Evolutionary conservation across 2,113 vertebrate genomes (phyloP).

Genomic region (Cranoglanis bouderius): DNA sequence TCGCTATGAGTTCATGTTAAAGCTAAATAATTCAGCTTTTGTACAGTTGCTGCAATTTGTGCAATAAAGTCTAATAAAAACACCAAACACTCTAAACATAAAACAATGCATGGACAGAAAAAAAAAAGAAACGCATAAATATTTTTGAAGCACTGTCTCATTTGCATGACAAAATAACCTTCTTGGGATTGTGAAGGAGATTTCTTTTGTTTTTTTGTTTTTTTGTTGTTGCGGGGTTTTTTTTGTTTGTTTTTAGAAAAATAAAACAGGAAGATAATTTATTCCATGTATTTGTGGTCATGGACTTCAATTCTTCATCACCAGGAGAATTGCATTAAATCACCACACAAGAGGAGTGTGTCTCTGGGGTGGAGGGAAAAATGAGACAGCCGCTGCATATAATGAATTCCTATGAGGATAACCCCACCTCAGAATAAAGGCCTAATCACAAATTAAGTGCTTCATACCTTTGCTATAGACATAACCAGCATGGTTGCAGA

Average conservation of each 20-base stretch:
- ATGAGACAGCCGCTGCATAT: conserved; percentile 77
- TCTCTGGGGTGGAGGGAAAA: conserved; percentile 67
- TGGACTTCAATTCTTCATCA: conserved; percentile 81
- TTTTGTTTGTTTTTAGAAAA: conserved; percentile 9
- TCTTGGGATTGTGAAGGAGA: conserved; percentile 53
- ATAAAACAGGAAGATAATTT: conserved; percentile 71
- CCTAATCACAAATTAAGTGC: conserved; percentile 81
- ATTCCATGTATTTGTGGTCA: conserved; percentile 82
- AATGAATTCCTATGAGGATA: conserved; percentile 83
- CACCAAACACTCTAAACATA: conserved; percentile 19
- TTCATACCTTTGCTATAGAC: conserved; percentile 72
- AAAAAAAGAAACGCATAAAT: conserved; percentile 66
- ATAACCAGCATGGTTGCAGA: conserved; percentile 47
- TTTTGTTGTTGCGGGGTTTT: too few species aligned
- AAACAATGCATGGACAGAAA: conserved; percentile 62
- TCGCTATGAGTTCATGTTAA: neutral
- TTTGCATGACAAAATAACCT: conserved; percentile 80
- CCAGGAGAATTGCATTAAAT: conserved; percentile 80
- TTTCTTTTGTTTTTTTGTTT: neutral
- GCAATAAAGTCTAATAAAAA: conserved; percentile 27
- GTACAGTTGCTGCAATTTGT: neutral
- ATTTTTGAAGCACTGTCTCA: conserved; percentile 64
- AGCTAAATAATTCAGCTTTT: conserved; percentile 13
- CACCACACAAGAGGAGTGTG: conserved; percentile 79
- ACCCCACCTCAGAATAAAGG: conserved; percentile 79